phyloP scores from a whole-genome alignment of 1,140 invertebrate genomes.

The Hydropsyche tenuis region DNA sequence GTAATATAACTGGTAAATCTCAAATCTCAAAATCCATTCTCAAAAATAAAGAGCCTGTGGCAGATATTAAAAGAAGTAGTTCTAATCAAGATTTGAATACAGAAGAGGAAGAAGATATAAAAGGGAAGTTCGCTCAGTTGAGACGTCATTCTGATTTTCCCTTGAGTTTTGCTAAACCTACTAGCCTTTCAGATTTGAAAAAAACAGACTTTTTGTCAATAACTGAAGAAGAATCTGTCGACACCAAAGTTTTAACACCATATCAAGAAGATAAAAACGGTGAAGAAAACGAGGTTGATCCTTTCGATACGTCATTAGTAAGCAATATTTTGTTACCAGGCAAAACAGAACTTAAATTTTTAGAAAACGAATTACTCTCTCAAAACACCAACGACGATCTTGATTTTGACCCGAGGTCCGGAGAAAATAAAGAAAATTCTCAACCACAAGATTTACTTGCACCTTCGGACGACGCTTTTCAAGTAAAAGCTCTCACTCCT shows the following conservation, averaged over 20 bases:
- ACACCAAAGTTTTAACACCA: conserved; percentile 67
- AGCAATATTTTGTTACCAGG: conserved; percentile 69
- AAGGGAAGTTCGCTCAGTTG: conserved; percentile 54
- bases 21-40: conserved; percentile 39
- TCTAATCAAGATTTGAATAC: conserved; percentile 70
- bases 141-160: conserved; percentile 60
- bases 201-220: conserved; percentile 66
- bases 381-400: conserved; percentile 57
- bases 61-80: conserved; percentile 56
- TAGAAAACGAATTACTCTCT: conserved; percentile 71
- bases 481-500: conserved; percentile 72
- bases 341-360: conserved; percentile 75
- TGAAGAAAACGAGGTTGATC: conserved; percentile 67
- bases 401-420: conserved; percentile 65
- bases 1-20: conserved; percentile 37
- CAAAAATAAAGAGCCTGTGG: conserved; percentile 34
- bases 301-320: conserved; percentile 84
- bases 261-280: conserved; percentile 54
- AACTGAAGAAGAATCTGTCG: conserved; percentile 64
- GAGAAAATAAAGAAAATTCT: conserved; percentile 53
- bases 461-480: conserved; percentile 68
- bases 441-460: conserved; percentile 61
- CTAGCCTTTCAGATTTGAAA: conserved; percentile 42
- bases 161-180: conserved; percentile 50
- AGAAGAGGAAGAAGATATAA: conserved; percentile 54